Evolutionary conservation across 2,888 invertebrate species (phyloP).

Genomic region (Eupeodes luniger): DNA sequence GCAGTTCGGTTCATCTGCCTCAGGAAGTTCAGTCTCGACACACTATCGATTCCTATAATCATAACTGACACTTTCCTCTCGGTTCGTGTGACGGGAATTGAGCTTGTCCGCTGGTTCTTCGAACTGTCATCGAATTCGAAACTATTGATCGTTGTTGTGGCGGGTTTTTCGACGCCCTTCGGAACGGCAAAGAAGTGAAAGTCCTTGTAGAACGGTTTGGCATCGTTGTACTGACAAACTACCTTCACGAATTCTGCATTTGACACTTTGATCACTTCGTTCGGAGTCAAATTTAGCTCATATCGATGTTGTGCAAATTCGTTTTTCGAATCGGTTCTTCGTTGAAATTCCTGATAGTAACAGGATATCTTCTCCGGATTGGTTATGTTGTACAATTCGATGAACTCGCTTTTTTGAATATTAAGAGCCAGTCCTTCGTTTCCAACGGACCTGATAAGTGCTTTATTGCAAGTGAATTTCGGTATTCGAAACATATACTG

Average conservation of each 20-base stretch:
- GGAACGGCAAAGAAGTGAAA: constrained; percentile 85
- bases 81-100: constrained; percentile 21
- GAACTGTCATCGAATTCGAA: constrained; percentile 47
- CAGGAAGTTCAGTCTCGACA: constrained; percentile 93
- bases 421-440: constrained; percentile 79
- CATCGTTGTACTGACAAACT: constrained; percentile 85
- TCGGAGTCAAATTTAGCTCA: constrained; percentile 80
- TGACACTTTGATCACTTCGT: constrained; percentile 77
- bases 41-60: constrained; percentile 92
- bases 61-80: constrained; percentile 87
- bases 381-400: constrained; percentile 79
- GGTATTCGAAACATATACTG: constrained; percentile 81
- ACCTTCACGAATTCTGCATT: constrained; percentile 88
- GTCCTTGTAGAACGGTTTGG: constrained; percentile 87
- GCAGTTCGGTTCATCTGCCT: constrained; percentile 92
- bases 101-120: constrained; percentile 37
- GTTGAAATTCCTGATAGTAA: constrained; percentile 80
- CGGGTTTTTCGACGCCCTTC: constrained; percentile 80
- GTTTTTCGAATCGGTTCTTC: constrained; percentile 79
- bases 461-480: constrained; percentile 79
- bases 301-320: constrained; percentile 78
- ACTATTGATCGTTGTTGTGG: constrained; percentile 56
- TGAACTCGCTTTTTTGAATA: constrained; percentile 79
- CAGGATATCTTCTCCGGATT: constrained; percentile 79
- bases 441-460: constrained; percentile 79